Base-by-base conservation (phyloP, 2,113 vertebrate genomes). In the Rhinopomastus cyanomelas region DNA sequence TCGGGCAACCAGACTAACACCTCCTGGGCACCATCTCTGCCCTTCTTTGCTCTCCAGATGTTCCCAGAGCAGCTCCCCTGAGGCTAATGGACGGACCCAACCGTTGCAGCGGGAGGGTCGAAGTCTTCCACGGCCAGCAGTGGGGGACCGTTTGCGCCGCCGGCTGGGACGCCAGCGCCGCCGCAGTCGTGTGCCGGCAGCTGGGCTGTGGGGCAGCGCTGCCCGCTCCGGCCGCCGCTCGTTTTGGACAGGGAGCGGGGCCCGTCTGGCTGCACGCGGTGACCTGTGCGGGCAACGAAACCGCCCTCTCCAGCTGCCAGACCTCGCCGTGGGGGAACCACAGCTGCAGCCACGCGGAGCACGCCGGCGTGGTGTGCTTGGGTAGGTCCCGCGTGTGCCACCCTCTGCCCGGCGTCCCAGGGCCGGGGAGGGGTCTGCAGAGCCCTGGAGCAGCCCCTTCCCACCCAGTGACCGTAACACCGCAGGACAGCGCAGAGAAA, bases 101-200 rank as follows among this genome's bases (percentile, higher is more conserved):
- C 39, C 52, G 26, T 61, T 90, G 84, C 29, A 51, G 44, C 51
- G 92, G 92, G 30, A 90, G 88, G 80, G 37, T 81, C 9, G 84
- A 85, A 52, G 46, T 85, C 32, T 62, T 77, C 29, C 39, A 80
- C 8, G 65, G 8, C 19, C 42, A 65, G 8, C 53, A 80, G 20
- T 93, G 92, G 92, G 84, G 92, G 48, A 87, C 88, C 0, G 51
- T 87, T 16, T 93, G 88, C 2, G 88, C 87, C 18, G 53, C 30
- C 17, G 16, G 53, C 53, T 55, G 53, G 29, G 29, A 30, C 18
- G 16, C 19, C 30, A 29, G 30, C 27, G 51, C 27, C 7, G 16
- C 51, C 14, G 51, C 14, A 0, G 97, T 97, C 3, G 97, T 95
- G 46, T 97, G 97, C 84, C 86, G 66, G 23, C 93, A 97, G 77